phyloP scores from a whole-genome alignment of 92 coral and sea anemone species.

The Zoanthus sansibaricus region DNA sequence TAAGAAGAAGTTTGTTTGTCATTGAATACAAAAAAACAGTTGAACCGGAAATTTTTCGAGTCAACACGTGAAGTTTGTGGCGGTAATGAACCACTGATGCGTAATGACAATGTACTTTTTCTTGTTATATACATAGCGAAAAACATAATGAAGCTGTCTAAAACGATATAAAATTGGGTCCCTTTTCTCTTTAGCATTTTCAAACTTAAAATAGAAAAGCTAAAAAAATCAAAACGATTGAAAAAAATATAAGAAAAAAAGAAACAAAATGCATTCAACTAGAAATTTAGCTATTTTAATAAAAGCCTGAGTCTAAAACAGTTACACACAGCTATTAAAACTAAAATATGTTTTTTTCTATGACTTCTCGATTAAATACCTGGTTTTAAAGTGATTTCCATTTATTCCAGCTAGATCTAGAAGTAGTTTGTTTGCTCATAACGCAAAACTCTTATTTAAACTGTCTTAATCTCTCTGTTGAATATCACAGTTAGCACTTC shows the following conservation, averaged over 20 bases:
- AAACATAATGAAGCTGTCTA: not conserved
- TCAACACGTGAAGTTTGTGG: not conserved
- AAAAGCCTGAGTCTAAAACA: not conserved
- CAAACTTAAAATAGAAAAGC: too few relatives aligned
- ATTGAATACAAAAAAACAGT: not conserved
- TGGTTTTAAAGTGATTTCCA: not conserved
- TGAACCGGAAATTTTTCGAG: conserved; percentile 19
- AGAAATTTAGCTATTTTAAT: not conserved
- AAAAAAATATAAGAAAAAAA: not conserved
- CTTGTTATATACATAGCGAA: not conserved
- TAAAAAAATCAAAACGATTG: too few relatives aligned
- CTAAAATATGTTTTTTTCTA: not conserved
- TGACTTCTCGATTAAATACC: not conserved
- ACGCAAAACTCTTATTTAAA: not conserved
- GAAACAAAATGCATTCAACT: not conserved
- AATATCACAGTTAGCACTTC: not conserved
- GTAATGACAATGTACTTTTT: not conserved
- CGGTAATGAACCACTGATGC: not conserved
- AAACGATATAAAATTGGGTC: not conserved
- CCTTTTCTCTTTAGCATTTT: too few relatives aligned
- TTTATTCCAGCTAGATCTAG: not conserved
- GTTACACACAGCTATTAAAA: not conserved
- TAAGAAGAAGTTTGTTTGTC: conserved; percentile 10
- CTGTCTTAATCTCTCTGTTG: conserved; percentile 20
- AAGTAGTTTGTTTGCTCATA: conserved; percentile 25